Evolutionary conservation across 1,140 invertebrate genomes (phyloP), one percentile per base, ranked within the genome.

Genomic region (Cataglyphis hispanica): DNA sequence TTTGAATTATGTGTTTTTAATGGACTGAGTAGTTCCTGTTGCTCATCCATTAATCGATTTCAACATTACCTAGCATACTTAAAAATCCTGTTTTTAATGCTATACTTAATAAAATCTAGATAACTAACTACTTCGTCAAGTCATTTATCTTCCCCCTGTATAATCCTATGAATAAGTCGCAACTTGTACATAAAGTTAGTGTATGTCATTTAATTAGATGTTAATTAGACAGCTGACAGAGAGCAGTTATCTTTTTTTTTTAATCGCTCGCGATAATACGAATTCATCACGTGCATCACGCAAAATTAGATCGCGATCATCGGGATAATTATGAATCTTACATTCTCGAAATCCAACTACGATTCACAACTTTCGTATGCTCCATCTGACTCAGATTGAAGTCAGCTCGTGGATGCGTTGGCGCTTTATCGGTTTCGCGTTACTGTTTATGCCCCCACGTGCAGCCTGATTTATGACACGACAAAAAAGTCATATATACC

Each of bases 341-440:
- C 34, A 46, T 61, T 8, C 22, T 31, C 34, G 50, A 60, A 60
- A 83, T 83, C 25, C 25, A 16, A 3, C 19, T 8, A 1, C 3
- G 13, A 25, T 60, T 25, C 77, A 19, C 66, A 25, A 60, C n/a
- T 25, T 81, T 25, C 27, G 13, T 43, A 13, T 13, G 11, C 46
- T 67, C 25, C 11, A 40, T 40, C 13, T 58, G 27, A 50, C 3
- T 46, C 75, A 22, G 53, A 19, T 43, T 58, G 13, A 19, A 50
- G 40, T 76, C 16, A 27, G 31, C 4, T 58, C 64, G 77, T 34
- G 34, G 31, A 19, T 70, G 22, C 22, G 27, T 34, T 80, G 34
- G 64, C 37, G 53, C 67, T 83, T 83, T 72, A 83, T 83, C 78
- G 78, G 37, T 83, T 83, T 74, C 53, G 78, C 67, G 67, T 72